Conservation (phyloP, 2,797 vertebrate species). For the Rachycentron canadum region DNA sequence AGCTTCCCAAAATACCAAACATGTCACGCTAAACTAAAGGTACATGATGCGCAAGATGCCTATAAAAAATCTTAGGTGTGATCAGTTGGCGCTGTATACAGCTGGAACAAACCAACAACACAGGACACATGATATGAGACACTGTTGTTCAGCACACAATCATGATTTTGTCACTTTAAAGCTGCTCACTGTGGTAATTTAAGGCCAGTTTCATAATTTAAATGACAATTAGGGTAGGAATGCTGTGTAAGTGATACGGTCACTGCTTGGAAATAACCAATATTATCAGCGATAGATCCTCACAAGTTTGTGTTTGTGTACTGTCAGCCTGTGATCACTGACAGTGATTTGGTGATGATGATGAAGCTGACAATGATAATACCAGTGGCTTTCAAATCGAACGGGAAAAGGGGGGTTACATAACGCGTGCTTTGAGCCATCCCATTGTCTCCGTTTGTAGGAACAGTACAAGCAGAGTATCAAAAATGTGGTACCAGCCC, state of each 20-base stretch:
- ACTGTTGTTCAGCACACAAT: not conserved
- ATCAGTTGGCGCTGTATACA: not conserved
- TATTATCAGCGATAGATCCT: slow-evolving; percentile 15
- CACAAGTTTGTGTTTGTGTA: slow-evolving; percentile 4
- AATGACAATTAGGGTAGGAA: not conserved
- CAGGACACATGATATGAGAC: not conserved
- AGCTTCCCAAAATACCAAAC: slow-evolving; percentile 6
- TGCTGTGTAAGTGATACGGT: not conserved
- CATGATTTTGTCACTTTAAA: not conserved
- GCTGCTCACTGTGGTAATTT: not conserved
- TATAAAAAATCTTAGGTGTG: slow-evolving; percentile 1
- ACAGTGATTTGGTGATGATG: slow-evolving; percentile 45
- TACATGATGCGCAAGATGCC: not conserved
- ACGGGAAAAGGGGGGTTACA: slow-evolving; percentile 29
- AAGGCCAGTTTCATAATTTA: not conserved
- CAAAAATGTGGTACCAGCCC: slow-evolving; percentile 66
- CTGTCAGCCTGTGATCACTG: slow-evolving; percentile 16
- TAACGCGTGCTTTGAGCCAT: slow-evolving; percentile 44
- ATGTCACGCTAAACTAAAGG: not conserved
- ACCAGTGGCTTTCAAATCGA: slow-evolving; percentile 29
- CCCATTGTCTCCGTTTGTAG: slow-evolving; percentile 61
- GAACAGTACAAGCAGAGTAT: slow-evolving; percentile 52
- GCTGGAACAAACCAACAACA: not conserved
- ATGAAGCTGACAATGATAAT: slow-evolving; percentile 35
- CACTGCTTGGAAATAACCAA: not conserved